phyloP scores from a whole-genome alignment of 2,888 invertebrate species.

The Melinaea menophilus region DNA sequence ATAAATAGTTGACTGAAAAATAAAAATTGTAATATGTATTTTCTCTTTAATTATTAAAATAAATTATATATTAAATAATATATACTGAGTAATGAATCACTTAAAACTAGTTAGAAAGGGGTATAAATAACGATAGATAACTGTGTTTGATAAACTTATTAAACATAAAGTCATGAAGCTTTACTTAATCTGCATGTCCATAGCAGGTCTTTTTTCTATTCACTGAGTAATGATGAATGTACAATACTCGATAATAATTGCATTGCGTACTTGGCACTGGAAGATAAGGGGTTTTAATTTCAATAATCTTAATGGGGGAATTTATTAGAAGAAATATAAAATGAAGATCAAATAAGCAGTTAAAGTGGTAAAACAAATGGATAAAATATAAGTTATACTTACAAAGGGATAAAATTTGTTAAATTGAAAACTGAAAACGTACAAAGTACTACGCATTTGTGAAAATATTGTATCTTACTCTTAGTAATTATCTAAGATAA shows the following conservation, averaged over 20 bases:
- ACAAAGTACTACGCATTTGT: too few relatives aligned
- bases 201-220: constrained; percentile 8
- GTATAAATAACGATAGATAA: too few relatives aligned
- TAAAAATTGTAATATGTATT: too few relatives aligned
- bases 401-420: background rate
- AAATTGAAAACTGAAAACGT: background rate
- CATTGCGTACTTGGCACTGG: background rate
- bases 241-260: constrained; percentile 10
- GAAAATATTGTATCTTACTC: too few relatives aligned
- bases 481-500: too few relatives aligned
- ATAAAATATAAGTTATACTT: too few relatives aligned
- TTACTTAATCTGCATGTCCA: constrained; percentile 11
- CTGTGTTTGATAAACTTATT: constrained; percentile 3
- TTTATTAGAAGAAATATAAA: background rate
- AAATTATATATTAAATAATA: too few relatives aligned
- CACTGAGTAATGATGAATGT: constrained; percentile 11
- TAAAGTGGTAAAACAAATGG: background rate
- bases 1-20: too few relatives aligned
- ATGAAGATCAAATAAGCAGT: background rate
- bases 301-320: background rate
- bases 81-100: too few relatives aligned
- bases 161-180: constrained; percentile 8
- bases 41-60: too few relatives aligned
- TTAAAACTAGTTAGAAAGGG: too few relatives aligned
- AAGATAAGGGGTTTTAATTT: constrained; percentile 7